Evolutionary conservation across 2,113 vertebrate genomes (phyloP).

Genomic region (Chloebia gouldiae): DNA sequence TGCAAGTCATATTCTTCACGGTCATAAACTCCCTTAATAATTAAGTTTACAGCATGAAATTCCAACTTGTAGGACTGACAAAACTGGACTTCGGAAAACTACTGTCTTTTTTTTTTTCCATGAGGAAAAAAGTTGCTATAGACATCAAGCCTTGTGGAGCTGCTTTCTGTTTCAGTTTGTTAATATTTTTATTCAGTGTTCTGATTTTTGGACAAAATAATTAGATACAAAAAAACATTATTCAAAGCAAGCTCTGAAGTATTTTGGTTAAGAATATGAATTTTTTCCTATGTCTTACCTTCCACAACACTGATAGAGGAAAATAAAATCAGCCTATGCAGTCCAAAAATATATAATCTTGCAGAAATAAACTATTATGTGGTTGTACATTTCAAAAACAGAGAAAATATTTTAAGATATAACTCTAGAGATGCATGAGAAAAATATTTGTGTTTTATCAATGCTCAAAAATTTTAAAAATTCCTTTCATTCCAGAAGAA

Average conservation of each 20-base stretch:
- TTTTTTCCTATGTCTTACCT: neutral
- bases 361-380: neutral
- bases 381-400: neutral
- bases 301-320: neutral
- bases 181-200: neutral
- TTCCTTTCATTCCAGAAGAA: neutral
- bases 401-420: neutral
- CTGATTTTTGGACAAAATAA: neutral
- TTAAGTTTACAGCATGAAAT: constrained; percentile 18
- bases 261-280: neutral
- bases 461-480: neutral
- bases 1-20: constrained; percentile 10
- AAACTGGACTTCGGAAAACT: neutral
- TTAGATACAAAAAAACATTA: neutral
- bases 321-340: neutral
- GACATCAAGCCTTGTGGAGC: neutral
- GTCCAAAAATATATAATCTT: neutral
- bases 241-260: neutral
- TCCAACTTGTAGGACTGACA: neutral
- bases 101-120: neutral
- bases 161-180: neutral
- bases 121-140: neutral
- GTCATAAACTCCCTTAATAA: constrained; percentile 4
- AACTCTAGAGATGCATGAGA: neutral
- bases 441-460: neutral